A percentile compares a stretch with the other conserved stretches of the same genome.
phyloP scores from a whole-genome alignment of 2,888 invertebrate species.

The Oscheius sp. region DNA sequence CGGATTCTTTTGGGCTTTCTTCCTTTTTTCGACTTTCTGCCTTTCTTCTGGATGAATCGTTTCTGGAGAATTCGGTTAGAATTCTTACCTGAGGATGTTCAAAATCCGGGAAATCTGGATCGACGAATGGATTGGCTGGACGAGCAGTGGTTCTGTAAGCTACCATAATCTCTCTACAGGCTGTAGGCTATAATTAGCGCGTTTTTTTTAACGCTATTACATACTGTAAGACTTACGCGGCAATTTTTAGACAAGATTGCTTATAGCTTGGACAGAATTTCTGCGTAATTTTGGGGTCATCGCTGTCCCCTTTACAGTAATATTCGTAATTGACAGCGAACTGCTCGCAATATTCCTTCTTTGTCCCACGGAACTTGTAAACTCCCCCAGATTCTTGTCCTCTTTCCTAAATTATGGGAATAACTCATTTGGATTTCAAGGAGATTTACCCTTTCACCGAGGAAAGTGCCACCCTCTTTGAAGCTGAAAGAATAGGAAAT shows the following conservation, averaged over 20 bases:
- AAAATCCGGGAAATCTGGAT: constrained; percentile 44
- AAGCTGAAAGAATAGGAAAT: constrained; percentile 39
- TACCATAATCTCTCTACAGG: neutral
- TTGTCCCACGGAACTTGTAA: constrained; percentile 45
- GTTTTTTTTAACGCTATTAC: no score
- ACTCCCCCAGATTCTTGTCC: constrained; percentile 18
- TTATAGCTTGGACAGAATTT: constrained; percentile 52
- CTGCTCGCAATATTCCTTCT: constrained; percentile 50
- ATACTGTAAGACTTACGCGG: neutral
- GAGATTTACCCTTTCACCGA: constrained; percentile 31
- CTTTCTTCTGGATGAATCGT: neutral
- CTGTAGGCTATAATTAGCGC: no score
- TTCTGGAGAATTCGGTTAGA: neutral
- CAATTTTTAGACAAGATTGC: constrained; percentile 3
- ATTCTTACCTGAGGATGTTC: constrained; percentile 35
- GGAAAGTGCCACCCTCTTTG: constrained; percentile 45
- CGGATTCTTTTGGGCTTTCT: neutral
- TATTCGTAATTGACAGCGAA: constrained; percentile 53
- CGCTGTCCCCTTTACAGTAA: constrained; percentile 44
- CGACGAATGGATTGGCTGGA: neutral
- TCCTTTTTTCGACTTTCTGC: constrained; percentile 2
- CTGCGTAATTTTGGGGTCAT: constrained; percentile 40
- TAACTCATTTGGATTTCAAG: neutral
- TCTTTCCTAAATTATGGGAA: neutral
- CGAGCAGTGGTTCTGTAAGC: constrained; percentile 10